Percentiles rank a stretch among this genome's conserved stretches.
phyloP scores from a whole-genome alignment of 2,888 invertebrate genomes.

The Nemoura dubitans region DNA sequence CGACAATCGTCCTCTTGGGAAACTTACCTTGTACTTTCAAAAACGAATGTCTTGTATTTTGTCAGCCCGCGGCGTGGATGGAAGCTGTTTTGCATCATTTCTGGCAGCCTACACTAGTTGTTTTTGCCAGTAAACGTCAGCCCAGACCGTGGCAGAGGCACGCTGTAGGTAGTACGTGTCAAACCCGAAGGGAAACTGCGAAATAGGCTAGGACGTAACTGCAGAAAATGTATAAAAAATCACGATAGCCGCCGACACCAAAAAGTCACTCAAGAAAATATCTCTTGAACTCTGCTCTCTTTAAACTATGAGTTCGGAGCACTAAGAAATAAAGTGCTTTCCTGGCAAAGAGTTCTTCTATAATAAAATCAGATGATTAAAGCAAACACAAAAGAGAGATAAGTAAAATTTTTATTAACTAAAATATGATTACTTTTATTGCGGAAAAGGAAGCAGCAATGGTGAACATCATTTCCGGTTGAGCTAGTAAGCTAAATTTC shows the following conservation, averaged over 20 bases:
- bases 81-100: too few relatives aligned
- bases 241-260: neutral
- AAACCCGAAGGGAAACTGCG: too few relatives aligned
- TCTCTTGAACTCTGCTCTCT: neutral
- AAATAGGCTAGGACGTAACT: too few relatives aligned
- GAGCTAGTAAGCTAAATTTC: neutral
- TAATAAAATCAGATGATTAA: conserved; percentile 12
- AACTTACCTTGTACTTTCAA: too few relatives aligned
- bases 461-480: neutral
- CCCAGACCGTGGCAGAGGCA: too few relatives aligned
- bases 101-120: too few relatives aligned
- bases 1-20: too few relatives aligned
- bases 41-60: too few relatives aligned
- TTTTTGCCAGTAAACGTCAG: too few relatives aligned
- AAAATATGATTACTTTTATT: conserved; percentile 22
- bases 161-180: too few relatives aligned
- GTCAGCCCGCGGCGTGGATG: too few relatives aligned
- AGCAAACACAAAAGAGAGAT: neutral
- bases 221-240: too few relatives aligned
- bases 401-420: conserved; percentile 1
- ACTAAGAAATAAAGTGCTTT: neutral
- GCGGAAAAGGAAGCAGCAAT: conserved; percentile 15
- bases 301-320: neutral
- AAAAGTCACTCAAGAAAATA: neutral
- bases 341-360: neutral